Base-by-base conservation (phyloP, 2,888 invertebrate genomes). In the Incurvaria masculella region DNA sequence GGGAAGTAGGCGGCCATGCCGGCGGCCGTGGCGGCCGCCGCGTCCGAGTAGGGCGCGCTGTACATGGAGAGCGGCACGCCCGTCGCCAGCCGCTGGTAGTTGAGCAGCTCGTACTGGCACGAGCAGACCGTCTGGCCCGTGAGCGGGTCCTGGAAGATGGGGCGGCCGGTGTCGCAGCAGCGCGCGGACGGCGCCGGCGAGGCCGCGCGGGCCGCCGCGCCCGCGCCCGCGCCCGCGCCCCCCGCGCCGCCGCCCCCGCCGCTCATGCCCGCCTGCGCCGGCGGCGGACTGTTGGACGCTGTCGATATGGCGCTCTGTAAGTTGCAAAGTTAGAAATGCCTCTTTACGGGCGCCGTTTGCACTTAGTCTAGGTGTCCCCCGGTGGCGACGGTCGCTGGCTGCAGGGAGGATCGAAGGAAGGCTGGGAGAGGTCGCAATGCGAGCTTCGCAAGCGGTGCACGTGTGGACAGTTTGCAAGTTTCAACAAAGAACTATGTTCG, bases 121-220 rank as follows among this genome's bases (percentile, higher is more conserved):
- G 92, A 92, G 79, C 93, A 93, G 54, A 93, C 87, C 49, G 89
- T 91, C 72, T 92, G 91, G 48, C 93, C 92, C 57, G 91, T 91
- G 58, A 92, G 82, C 42, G 93, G 93, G 73, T 93, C 93, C 65
- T 91, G 91, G 79, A 91, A 92, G 67, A 94, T 86, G 55, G 94
- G 89, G 62, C 94, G 84, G 56, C 94, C 94, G 56, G 94, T 92
- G 80, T 95, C 94, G 80, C 95, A 94, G 80, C 95, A 94, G 61
- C 92, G 75, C 53, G 82, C 75, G 56, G 83, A 78, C 49, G 83
- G 67, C 51, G 82, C 73, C 48, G 79, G 68, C 42, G 81, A 72
- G 53, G 80, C 72, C 65, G 80, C 68, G 47, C 84, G 69, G 50
- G 81, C 70, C 48, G 80, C 74, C 52, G 80, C 65, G 59, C 68